phyloP scores from a whole-genome alignment of 2,888 invertebrate genomes.

The Andrena camellia region DNA sequence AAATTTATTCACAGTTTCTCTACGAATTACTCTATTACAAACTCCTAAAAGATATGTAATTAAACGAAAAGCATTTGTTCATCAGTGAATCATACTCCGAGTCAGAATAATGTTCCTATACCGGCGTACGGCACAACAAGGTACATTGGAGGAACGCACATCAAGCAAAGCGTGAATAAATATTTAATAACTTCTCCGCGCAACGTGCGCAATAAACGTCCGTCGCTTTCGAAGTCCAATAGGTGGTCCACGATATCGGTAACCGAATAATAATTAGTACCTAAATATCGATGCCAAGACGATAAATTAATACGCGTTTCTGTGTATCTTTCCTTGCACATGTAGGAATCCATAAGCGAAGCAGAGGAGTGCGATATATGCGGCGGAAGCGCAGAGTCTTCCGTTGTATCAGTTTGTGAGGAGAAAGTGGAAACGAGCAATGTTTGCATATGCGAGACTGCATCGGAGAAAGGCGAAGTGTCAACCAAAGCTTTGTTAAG shows the following conservation, averaged over 20 bases:
- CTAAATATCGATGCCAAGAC: neutral
- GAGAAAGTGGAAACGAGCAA: neutral
- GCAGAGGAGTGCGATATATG: neutral
- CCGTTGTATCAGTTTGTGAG: conserved; percentile 6
- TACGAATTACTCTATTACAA: neutral
- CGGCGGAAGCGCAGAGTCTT: conserved; percentile 1
- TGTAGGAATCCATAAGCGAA: neutral
- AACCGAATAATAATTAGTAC: neutral
- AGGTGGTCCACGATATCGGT: conserved; percentile 1
- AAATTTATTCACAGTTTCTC: neutral
- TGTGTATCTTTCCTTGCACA: neutral
- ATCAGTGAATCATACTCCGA: neutral
- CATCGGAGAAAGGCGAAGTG: neutral
- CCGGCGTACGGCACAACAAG: conserved; percentile 33
- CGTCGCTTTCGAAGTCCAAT: neutral
- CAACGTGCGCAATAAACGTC: neutral
- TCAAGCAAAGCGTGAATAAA: neutral
- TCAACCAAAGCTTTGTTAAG: neutral
- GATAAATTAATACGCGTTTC: neutral
- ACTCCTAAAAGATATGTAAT: neutral
- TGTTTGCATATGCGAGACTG: neutral
- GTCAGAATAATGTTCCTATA: neutral
- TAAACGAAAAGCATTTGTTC: conserved; percentile 3
- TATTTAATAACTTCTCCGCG: conserved; percentile 1
- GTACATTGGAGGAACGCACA: neutral